Conservation (phyloP, 2,797 vertebrate species). For the Okamejei kenojei region DNA sequence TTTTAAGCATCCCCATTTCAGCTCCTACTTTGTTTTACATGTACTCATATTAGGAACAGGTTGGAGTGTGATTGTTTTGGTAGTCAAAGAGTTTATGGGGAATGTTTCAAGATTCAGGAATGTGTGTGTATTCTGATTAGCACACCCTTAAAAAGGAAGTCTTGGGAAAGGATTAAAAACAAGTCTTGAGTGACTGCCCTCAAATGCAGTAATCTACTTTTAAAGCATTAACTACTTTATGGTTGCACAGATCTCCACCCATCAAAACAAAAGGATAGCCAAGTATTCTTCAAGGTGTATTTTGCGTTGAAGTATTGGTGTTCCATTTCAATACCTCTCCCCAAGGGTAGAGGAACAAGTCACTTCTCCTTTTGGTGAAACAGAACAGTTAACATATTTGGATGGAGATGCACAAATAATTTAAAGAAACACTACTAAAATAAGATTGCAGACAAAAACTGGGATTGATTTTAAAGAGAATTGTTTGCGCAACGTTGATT, state of each 20-base stretch:
- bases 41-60: neutral
- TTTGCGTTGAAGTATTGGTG: neutral
- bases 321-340: neutral
- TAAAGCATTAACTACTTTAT: neutral
- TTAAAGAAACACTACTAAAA: neutral
- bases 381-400: neutral
- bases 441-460: neutral
- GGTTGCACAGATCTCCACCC: too few relatives aligned
- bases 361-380: neutral
- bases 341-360: neutral
- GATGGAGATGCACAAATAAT: neutral
- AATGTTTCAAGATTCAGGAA: neutral
- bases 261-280: neutral
- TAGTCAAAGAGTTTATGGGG: neutral
- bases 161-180: neutral
- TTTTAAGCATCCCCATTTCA: neutral
- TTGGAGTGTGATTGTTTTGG: neutral
- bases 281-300: neutral
- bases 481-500: neutral
- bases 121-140: neutral
- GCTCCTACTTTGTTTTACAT: neutral
- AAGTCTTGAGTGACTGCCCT: neutral
- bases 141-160: neutral
- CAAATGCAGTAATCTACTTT: neutral
- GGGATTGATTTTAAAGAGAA: neutral